A percentile compares a stretch with the other conserved stretches of the same genome.
These are phyloP conservation scores for Myrmophylax atrothorax DNA, from an alignment of 2,113 vertebrate species.

Conservation along the genomic window DNA sequence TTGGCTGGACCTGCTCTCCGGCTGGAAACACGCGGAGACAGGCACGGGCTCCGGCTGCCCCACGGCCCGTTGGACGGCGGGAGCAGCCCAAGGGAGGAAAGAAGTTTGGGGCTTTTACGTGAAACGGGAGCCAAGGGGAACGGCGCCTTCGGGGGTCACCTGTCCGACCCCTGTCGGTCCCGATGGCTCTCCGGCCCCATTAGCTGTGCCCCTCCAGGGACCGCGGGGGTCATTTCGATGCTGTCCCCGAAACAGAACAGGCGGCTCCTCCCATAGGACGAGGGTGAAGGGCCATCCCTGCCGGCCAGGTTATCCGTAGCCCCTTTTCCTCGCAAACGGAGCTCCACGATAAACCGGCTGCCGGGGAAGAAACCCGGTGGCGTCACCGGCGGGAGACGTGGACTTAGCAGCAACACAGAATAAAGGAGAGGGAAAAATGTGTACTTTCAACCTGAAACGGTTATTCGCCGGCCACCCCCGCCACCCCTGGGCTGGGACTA, in stretches of 20 bases:
- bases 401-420: background rate
- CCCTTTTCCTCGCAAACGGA: background rate
- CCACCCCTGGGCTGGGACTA: background rate
- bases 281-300: background rate
- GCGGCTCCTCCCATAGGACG: background rate
- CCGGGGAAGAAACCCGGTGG: background rate
- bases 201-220: background rate
- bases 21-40: background rate
- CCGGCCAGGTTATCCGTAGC: background rate
- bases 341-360: background rate
- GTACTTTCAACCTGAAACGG: background rate
- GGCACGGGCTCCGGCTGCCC: background rate
- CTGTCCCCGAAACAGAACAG: background rate
- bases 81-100: background rate
- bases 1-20: background rate
- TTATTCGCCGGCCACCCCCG: background rate
- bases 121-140: background rate
- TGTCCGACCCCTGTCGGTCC: background rate
- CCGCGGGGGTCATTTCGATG: background rate
- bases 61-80: background rate
- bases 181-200: background rate
- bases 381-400: background rate
- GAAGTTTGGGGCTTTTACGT: background rate
- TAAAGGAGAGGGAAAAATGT: background rate
- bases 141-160: background rate